Base-by-base conservation (phyloP, 2,888 invertebrate species). In the Parnassius orleans region DNA sequence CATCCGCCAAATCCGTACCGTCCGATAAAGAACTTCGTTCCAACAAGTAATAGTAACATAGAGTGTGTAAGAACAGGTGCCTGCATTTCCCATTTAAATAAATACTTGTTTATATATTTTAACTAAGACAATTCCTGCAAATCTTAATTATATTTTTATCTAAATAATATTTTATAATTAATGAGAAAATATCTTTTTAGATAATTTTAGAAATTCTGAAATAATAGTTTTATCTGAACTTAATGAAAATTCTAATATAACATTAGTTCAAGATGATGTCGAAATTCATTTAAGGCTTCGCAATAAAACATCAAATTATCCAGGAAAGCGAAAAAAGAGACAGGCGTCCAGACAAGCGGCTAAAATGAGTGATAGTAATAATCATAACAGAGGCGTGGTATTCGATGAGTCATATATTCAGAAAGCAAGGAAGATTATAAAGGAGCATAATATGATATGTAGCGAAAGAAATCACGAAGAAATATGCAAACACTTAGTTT, bases 401-500 rank as follows among this genome's bases (percentile, higher is more conserved):
- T 77, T 81, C 24, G 80, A 75, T 57, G 80, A 83, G 15, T 70
- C 75, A 46, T 72, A 83, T 54, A 68, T 80, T 33, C 70, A 74
- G 68, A 79, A 76, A 70, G 84, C 80, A 1, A 83, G 79, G 73
- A 81, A 86, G 65, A 74, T 87, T 1, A 80, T 91, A 61, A 66
- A 77, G 33, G 80, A 84, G 44, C 81, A 89, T 63, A 73, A 85
- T n/a, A 66, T 77, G 60, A 48, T 79, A 46, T 91, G 91, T 58
- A 81, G 79, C 24, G 69, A 80, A 46, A 74, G 80, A 51, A 76
- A 75, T 52, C 73, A 80, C 65, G 75, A 80, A 68, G 73, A 81
- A 61, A 71, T 81, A 44, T 91, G 91, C 58, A 82, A 80, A 72
- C 75, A 84, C 54, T 75, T 89, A 19, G 77, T 90, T 7, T 70